phyloP scores from a whole-genome alignment of 30 jellyfish, hydroid and myxozoan species.

The Phacellophora camtschatica region DNA sequence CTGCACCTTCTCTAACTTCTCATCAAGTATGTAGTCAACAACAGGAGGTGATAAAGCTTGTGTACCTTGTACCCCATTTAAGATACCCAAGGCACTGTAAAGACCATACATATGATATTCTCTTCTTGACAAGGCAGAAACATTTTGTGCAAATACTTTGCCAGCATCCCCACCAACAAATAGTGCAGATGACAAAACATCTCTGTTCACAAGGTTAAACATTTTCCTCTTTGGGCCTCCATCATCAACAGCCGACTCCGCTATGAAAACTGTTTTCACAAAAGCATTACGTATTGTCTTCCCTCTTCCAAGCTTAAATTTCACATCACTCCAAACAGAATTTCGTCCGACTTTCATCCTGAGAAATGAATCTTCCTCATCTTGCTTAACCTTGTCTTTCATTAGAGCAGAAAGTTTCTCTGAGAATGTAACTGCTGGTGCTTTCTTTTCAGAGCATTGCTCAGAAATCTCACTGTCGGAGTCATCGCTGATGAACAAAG shows the following conservation, averaged over 20 bases:
- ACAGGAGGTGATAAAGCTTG: conserved; percentile 4
- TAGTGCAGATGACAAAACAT: background rate
- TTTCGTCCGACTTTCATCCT: background rate
- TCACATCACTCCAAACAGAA: conserved; percentile 5
- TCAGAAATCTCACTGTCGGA: background rate
- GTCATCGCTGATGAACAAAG: conserved; percentile 2
- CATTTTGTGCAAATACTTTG: background rate
- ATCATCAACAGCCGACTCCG: conserved; percentile 11
- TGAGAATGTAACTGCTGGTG: background rate
- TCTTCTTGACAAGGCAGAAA: background rate
- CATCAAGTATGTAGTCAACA: background rate
- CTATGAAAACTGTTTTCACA: background rate
- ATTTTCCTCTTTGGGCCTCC: background rate
- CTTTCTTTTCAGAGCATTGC: background rate
- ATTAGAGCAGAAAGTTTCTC: background rate
- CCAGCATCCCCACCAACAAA: conserved; percentile 11
- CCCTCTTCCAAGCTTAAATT: background rate
- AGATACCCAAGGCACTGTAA: background rate
- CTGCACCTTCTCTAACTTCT: background rate
- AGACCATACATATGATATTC: background rate
- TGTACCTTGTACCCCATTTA: conserved; percentile 17
- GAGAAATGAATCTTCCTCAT: background rate
- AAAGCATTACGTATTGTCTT: background rate
- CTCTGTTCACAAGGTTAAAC: background rate
- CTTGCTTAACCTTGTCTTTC: background rate